Percentiles rank a stretch among this genome's conserved stretches.
Conservation (phyloP, 2,888 invertebrate species). For the Caprella mutica region DNA sequence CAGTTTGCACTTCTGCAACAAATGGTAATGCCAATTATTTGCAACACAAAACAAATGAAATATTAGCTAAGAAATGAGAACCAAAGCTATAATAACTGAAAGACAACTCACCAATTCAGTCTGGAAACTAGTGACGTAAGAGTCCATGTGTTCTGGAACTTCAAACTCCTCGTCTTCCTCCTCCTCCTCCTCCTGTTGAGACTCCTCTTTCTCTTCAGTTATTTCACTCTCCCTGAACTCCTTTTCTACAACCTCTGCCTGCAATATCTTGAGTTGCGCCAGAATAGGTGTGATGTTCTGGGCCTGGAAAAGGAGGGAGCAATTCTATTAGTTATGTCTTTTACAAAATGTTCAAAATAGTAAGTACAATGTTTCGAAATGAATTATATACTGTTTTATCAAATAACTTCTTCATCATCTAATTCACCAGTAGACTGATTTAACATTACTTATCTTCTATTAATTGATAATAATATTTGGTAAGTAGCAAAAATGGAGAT, state of each 20-base stretch:
- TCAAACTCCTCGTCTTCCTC: constrained; percentile 37
- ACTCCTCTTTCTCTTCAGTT: constrained; percentile 9
- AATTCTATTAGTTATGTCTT: too few species aligned
- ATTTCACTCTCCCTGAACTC: background rate
- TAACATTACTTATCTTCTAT: too few species aligned
- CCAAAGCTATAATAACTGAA: background rate
- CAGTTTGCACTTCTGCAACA: background rate
- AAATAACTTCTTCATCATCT: too few species aligned
- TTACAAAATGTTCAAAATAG: too few species aligned
- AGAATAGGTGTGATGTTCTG: constrained; percentile 1
- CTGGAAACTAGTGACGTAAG: constrained; percentile 33
- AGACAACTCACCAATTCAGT: constrained; percentile 18
- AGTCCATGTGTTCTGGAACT: constrained; percentile 25
- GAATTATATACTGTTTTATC: too few species aligned
- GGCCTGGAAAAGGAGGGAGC: too few species aligned
- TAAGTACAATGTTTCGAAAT: too few species aligned
- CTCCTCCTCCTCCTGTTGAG: constrained; percentile 41
- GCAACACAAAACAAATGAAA: background rate
- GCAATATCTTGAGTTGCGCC: background rate
- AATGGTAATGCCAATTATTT: background rate
- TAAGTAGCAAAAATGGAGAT: too few species aligned
- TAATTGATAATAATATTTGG: too few species aligned
- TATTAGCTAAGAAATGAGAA: background rate
- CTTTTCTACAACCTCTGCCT: too few species aligned
- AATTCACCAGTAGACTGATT: too few species aligned